A percentile compares a stretch with the other conserved stretches of the same genome.
Conservation (phyloP, 2,113 vertebrate genomes). For the Peromyscus polionotus region DNA sequence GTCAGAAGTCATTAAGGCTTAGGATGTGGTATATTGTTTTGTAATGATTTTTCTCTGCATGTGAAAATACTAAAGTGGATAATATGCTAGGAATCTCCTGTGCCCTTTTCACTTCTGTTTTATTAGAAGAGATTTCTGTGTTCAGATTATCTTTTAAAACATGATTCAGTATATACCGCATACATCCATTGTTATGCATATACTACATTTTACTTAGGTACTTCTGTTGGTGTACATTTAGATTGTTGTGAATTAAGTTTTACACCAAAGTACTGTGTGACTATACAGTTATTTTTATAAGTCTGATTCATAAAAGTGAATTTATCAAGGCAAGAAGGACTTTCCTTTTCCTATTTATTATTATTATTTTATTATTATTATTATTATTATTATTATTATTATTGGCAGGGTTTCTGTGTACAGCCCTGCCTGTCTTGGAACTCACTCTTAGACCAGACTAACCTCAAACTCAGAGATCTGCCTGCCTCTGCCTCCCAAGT, state of each 20-base stretch:
- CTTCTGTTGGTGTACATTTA: background rate
- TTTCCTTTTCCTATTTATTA: background rate
- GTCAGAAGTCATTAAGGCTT: background rate
- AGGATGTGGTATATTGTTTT: background rate
- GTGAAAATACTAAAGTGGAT: constrained; percentile 36
- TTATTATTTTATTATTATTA: background rate
- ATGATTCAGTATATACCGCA: background rate
- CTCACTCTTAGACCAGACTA: background rate
- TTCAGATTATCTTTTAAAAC: background rate
- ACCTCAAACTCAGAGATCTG: background rate
- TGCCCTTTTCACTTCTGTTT: constrained; percentile 25
- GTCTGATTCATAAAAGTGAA: constrained; percentile 38
- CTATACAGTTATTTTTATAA: constrained; percentile 34
- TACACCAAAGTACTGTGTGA: background rate
- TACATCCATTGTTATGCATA: background rate
- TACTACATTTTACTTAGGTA: constrained; percentile 40
- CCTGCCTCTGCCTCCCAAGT: background rate
- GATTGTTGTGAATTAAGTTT: constrained; percentile 26
- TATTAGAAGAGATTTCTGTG: constrained; percentile 25
- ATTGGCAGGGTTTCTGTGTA: no score
- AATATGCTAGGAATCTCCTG: background rate
- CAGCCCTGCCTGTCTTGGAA: no score
- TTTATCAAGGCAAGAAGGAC: constrained; percentile 20
- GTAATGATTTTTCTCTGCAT: constrained; percentile 10
- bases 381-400: no score